Evolutionary conservation across 2,113 vertebrate species (phyloP), one percentile per base, ranked within the genome.

Genomic region (Gallinago undulata): DNA sequence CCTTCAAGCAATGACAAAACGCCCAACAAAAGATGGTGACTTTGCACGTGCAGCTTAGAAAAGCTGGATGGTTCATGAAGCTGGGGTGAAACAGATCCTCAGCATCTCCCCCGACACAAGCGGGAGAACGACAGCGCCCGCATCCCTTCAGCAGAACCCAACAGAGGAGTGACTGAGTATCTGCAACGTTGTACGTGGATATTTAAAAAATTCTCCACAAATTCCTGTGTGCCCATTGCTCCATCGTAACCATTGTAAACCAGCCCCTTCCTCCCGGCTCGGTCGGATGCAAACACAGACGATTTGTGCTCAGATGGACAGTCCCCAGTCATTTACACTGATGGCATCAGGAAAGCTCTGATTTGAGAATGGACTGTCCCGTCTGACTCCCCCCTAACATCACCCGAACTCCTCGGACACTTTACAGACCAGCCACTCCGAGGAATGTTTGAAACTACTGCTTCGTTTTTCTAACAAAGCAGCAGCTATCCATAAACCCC

Each of bases 121-220:
- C 15, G 35, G 66, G 0, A 53, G 11, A 67, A 7, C 24, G 7
- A 11, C 37, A n/a, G 51, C 19, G 11, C 22, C 21, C 2, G 0
- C 23, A 13, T 13, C 8, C 7, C 56, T 33, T 27, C 56, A 59
- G 50, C 43, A 53, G 37, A 80, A 39, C 37, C 4, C 2, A 16
- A 14, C 8, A 1, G 6, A 70, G 69, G 6, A 24, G 19, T 1
- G 10, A 35, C 1, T 0, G 3, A 1, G 4, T 14, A 13, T 22
- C 22, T 2, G 56, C 24, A 12, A 31, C 1, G 33, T 7, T 28
- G 14, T 8, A 23, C 7, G 3, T 2, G 23, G 37, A 4, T 23
- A 7, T 14, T 45, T 13, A 3, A 19, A 37, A 39, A 10, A 39
- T 18, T 5, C 60, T 45, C 17, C 1, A 1, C 13, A 5, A 27